Conservation (phyloP, 1,140 invertebrate genomes). For the Cherax quadricarinatus region DNA sequence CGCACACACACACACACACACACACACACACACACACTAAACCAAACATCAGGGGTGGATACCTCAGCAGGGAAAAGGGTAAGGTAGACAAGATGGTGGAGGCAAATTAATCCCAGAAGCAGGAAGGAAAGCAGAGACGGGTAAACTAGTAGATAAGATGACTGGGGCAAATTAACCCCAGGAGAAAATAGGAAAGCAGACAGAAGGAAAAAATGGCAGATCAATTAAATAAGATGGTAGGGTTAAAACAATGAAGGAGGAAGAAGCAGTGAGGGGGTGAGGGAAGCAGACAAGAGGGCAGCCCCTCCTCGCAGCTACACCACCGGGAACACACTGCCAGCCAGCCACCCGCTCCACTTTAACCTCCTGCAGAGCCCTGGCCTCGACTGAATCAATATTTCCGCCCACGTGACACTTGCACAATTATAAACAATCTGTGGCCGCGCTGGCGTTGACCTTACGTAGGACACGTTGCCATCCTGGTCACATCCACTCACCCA, state of each 20-base stretch:
- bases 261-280: background rate
- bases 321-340: background rate
- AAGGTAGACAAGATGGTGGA: conserved; percentile 1
- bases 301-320: background rate
- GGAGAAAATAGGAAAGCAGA: background rate
- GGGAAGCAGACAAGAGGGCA: background rate
- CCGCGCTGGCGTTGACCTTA: background rate
- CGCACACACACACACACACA: background rate
- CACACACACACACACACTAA: conserved; percentile 7
- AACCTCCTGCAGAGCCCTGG: conserved; percentile 20
- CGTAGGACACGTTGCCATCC: background rate
- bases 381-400: conserved; percentile 35
- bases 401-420: conserved; percentile 44
- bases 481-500: background rate
- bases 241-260: background rate
- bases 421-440: conserved; percentile 29
- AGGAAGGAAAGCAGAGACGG: background rate
- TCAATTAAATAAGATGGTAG: no score
- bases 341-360: conserved; percentile 27
- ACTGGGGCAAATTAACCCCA: background rate
- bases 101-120: background rate
- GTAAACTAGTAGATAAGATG: background rate
- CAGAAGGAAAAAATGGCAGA: background rate
- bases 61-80: background rate
- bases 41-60: background rate